Evolutionary conservation across 2,113 vertebrate genomes (phyloP).

Genomic region (Neodontobutis hainanensis): DNA sequence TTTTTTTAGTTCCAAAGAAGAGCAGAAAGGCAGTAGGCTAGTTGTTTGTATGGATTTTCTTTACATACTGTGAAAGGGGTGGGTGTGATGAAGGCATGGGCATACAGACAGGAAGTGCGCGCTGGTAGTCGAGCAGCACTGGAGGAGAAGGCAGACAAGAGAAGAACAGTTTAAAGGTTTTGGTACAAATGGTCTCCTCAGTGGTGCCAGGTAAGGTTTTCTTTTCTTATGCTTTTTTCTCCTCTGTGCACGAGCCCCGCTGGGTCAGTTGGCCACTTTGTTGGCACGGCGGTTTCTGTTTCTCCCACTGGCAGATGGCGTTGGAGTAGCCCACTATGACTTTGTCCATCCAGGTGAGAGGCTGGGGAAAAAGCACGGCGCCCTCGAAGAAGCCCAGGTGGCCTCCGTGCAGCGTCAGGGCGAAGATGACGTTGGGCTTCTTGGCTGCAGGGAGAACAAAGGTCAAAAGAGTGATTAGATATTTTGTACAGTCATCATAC

Average conservation of each 20-base stretch:
- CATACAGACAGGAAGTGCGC: neutral
- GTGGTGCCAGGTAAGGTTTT: neutral
- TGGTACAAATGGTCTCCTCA: conserved; percentile 50
- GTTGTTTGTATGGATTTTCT: conserved; percentile 17
- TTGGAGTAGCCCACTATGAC: conserved; percentile 94
- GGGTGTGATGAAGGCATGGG: conserved; percentile 34
- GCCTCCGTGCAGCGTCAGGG: conserved; percentile 93
- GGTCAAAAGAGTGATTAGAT: conserved; percentile 6
- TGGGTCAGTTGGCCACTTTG: conserved; percentile 66
- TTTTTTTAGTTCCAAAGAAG: no score
- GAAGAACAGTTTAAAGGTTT: conserved; percentile 44
- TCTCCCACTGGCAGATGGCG: conserved; percentile 96
- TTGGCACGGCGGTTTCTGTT: conserved; percentile 89
- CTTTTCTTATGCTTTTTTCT: conserved; percentile 55
- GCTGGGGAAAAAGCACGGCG: conserved; percentile 93
- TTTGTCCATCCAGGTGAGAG: conserved; percentile 99
- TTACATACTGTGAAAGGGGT: conserved; percentile 44
- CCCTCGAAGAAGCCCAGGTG: conserved; percentile 99
- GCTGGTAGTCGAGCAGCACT: conserved; percentile 39
- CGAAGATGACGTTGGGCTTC: conserved; percentile 92
- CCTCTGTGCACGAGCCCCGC: conserved; percentile 62
- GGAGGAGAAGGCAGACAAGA: conserved; percentile 62
- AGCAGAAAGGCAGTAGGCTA: conserved; percentile 56
- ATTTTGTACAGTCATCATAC: neutral
- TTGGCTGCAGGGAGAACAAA: conserved; percentile 79